These are phyloP conservation scores for Aplysia californica DNA, from an alignment of 1,140 invertebrate species.

Conservation along the genomic window DNA sequence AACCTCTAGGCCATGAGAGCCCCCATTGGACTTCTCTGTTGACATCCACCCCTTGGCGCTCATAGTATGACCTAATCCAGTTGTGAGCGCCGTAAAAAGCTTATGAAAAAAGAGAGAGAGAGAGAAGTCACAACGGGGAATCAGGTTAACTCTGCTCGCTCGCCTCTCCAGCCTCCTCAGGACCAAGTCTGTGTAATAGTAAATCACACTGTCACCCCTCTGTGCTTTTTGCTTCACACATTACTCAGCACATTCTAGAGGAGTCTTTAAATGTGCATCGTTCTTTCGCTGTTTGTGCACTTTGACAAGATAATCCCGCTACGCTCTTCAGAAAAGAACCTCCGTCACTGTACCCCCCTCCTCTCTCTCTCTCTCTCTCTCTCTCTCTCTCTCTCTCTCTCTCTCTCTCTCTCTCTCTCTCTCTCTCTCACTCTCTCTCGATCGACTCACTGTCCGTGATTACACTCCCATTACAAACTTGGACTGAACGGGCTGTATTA, in stretches of 20 bases:
- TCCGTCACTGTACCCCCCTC: not conserved
- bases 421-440: not conserved
- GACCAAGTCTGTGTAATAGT: conserved; percentile 86
- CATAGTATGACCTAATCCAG: no score
- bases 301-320: not conserved
- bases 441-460: no score
- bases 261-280: not conserved
- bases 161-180: conserved; percentile 83
- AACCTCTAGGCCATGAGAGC: no score
- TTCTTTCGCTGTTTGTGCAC: not conserved
- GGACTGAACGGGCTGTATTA: not conserved
- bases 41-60: no score
- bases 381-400: not conserved
- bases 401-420: conserved; percentile 8
- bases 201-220: conserved; percentile 76
- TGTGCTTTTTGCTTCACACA: not conserved
- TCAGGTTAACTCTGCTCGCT: conserved; percentile 62
- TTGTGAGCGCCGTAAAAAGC: no score
- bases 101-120: no score
- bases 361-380: not conserved
- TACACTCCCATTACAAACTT: not conserved
- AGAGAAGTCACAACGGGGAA: no score
- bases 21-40: no score
- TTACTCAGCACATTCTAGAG: not conserved
- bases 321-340: not conserved